Conservation (phyloP, 1,140 invertebrate genomes). For the Hylyphantes graminicola region DNA sequence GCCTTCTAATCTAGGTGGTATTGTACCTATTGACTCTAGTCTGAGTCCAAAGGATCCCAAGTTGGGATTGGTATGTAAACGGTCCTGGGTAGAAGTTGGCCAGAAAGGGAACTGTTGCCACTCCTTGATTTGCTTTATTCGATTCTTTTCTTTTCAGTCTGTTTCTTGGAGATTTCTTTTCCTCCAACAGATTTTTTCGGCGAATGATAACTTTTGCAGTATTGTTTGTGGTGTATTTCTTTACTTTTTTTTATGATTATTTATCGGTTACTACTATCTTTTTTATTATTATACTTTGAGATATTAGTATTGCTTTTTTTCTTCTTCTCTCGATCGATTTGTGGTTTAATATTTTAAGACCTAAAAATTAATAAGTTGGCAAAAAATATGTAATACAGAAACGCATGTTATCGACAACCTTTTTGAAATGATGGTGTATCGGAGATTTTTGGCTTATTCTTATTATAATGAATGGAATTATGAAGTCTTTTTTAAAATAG, state of each 20-base stretch:
- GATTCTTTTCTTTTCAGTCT: conserved; percentile 20
- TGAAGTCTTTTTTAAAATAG: no score
- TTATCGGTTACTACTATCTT: neutral
- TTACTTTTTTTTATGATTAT: neutral
- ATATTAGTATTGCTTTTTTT: neutral
- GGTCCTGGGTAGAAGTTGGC: neutral
- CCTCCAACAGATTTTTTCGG: neutral
- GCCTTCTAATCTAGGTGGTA: no score
- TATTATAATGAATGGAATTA: no score
- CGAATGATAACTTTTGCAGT: no score
- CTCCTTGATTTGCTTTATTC: conserved; percentile 24
- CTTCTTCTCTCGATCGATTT: neutral
- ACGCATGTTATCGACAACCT: no score
- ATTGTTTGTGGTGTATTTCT: no score
- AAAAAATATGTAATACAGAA: no score
- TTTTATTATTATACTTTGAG: neutral
- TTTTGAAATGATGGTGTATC: no score
- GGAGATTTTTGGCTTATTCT: no score
- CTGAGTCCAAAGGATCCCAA: neutral
- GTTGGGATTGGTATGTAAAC: neutral
- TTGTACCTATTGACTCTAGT: no score
- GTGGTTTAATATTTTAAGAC: no score
- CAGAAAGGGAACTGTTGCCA: conserved; percentile 27
- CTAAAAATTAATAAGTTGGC: no score
- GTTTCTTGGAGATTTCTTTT: conserved; percentile 25